Percentiles rank a stretch among this genome's conserved stretches.
Evolutionary conservation across 2,797 vertebrate species (phyloP).

Genomic region (Molothrus ater): DNA sequence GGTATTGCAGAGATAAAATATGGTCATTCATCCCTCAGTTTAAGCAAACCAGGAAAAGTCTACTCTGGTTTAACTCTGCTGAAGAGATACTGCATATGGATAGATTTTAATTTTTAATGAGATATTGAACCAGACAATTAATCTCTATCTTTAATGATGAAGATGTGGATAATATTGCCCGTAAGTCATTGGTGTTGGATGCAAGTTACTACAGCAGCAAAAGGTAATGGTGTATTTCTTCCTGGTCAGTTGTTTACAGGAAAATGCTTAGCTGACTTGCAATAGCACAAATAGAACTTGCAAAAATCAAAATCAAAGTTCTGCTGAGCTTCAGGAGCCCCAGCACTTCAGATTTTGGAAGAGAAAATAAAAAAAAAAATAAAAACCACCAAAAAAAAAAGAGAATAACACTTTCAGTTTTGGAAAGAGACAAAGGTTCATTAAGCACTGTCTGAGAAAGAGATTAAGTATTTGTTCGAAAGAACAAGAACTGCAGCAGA

Average conservation of each 20-base stretch:
- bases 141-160: constrained; percentile 9
- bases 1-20: neutral
- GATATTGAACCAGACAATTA: neutral
- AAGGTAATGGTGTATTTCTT: neutral
- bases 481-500: neutral
- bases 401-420: neutral
- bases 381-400: neutral
- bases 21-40: neutral
- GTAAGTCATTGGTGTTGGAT: neutral
- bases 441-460: neutral
- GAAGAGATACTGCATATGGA: neutral
- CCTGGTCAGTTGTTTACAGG: neutral
- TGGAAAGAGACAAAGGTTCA: constrained; percentile 13
- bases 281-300: neutral
- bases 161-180: neutral
- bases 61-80: neutral
- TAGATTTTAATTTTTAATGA: neutral
- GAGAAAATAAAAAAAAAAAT: neutral
- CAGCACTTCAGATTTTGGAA: neutral
- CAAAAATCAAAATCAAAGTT: constrained; percentile 5
- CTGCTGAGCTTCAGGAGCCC: neutral
- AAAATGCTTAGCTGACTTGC: neutral
- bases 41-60: neutral
- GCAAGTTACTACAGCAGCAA: neutral
- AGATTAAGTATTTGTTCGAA: constrained; percentile 9